These are phyloP conservation scores for Ditylenchus weischeri DNA, from an alignment of 2,888 invertebrate genomes.

Conservation along the genomic window DNA sequence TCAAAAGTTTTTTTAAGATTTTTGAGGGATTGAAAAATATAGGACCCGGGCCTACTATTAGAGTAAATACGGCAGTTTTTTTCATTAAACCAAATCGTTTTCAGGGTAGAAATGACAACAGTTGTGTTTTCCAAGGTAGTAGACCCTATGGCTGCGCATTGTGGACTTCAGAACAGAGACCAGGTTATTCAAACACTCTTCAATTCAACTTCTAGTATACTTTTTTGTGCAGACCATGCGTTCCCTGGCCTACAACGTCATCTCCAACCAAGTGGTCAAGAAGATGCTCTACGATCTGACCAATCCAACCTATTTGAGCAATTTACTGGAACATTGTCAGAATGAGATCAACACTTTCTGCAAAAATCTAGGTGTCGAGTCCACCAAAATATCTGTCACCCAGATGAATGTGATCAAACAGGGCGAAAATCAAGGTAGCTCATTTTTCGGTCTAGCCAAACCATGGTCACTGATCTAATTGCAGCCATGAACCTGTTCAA, in stretches of 20 bases:
- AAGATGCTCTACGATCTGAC: conserved; percentile 54
- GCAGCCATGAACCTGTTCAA: conserved; percentile 19
- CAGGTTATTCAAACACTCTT: conserved; percentile 25
- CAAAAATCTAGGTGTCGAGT: conserved; percentile 59
- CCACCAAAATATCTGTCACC: conserved; percentile 59
- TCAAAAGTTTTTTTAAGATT: too few relatives aligned
- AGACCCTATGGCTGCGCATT: conserved; percentile 60
- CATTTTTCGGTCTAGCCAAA: too few relatives aligned
- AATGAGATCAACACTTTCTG: conserved; percentile 59
- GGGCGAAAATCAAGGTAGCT: conserved; percentile 42
- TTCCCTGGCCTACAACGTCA: conserved; percentile 59
- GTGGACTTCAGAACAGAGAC: conserved; percentile 57
- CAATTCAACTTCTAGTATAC: neutral
- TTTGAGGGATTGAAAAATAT: too few relatives aligned
- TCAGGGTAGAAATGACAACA: conserved; percentile 61
- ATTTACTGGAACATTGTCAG: conserved; percentile 42
- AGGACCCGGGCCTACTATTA: too few relatives aligned
- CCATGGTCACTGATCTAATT: too few relatives aligned
- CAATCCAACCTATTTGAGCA: conserved; percentile 34
- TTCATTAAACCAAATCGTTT: too few relatives aligned
- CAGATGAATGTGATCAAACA: conserved; percentile 50
- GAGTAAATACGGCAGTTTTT: too few relatives aligned
- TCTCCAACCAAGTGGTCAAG: conserved; percentile 59
- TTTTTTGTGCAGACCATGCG: conserved; percentile 38
- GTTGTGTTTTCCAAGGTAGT: conserved; percentile 60